These are phyloP conservation scores for Papio anubis DNA, from an alignment of 2,113 vertebrate species.

Conservation along the genomic window DNA sequence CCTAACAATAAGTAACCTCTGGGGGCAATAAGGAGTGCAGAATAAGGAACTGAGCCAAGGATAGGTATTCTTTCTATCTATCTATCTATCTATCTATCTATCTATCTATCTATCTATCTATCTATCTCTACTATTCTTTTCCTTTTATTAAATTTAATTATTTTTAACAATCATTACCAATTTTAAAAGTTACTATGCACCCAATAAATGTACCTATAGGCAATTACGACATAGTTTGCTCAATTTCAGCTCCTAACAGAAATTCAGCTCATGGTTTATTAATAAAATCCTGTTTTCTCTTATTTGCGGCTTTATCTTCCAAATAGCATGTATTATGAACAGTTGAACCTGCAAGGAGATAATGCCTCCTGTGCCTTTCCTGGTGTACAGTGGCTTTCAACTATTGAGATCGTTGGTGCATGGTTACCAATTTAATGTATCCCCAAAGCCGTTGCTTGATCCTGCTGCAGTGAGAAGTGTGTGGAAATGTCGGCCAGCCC, in stretches of 20 bases:
- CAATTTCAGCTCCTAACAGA: neutral
- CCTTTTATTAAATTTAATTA: conserved; percentile 62
- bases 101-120: too few species aligned
- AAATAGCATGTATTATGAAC: conserved; percentile 27
- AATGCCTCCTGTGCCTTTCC: conserved; percentile 38
- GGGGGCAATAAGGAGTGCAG: conserved; percentile 45
- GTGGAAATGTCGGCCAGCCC: conserved; percentile 44
- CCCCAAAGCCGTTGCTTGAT: conserved; percentile 58
- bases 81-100: neutral
- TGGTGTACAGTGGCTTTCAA: conserved; percentile 12
- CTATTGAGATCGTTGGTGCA: conserved; percentile 1
- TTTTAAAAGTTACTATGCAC: neutral
- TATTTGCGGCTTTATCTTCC: conserved; percentile 59
- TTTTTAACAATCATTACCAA: conserved; percentile 65
- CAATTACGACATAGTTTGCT: neutral
- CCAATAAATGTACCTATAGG: neutral
- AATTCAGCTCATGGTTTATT: conserved; percentile 56
- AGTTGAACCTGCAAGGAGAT: neutral
- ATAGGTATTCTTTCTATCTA: neutral
- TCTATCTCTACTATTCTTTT: conserved; percentile 12
- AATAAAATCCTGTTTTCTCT: conserved; percentile 45
- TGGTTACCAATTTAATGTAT: conserved; percentile 58
- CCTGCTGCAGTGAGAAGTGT: conserved; percentile 10
- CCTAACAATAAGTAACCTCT: conserved; percentile 67
- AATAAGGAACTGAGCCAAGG: neutral